A percentile compares a stretch with the other conserved stretches of the same genome.
These are phyloP conservation scores for Patella depressa DNA, from an alignment of 2,888 invertebrate species.

Conservation along the genomic window DNA sequence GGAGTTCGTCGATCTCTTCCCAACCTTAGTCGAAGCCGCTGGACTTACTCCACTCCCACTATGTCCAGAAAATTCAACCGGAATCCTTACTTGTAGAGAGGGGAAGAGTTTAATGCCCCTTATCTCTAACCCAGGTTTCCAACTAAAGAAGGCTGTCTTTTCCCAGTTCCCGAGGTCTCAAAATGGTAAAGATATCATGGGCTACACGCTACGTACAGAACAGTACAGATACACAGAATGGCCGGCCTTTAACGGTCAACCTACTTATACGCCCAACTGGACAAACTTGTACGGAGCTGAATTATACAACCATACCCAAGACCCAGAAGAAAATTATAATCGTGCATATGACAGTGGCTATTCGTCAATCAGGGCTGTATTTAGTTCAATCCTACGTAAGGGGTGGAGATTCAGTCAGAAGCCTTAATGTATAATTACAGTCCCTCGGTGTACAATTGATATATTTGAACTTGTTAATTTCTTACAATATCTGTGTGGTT, in stretches of 20 bases:
- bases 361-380: slow-evolving; percentile 18
- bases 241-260: slow-evolving; percentile 15
- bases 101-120: slow-evolving; percentile 44
- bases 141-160: slow-evolving; percentile 36
- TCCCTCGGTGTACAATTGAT: too few relatives aligned
- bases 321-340: slow-evolving; percentile 82
- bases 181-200: slow-evolving; percentile 39
- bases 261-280: slow-evolving; percentile 80
- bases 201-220: slow-evolving; percentile 42
- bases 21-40: slow-evolving; percentile 51
- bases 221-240: slow-evolving; percentile 30
- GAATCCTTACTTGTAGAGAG: slow-evolving; percentile 39
- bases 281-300: slow-evolving; percentile 84
- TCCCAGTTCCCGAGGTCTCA: slow-evolving; percentile 42
- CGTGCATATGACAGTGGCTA: slow-evolving; percentile 73
- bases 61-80: slow-evolving; percentile 42
- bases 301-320: slow-evolving; percentile 82
- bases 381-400: slow-evolving; percentile 40
- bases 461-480: too few relatives aligned
- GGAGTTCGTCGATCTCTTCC: slow-evolving; percentile 53
- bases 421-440: too few relatives aligned
- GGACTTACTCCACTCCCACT: slow-evolving; percentile 33
- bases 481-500: too few relatives aligned
- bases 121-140: slow-evolving; percentile 23
- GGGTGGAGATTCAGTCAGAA: slow-evolving; percentile 44